A percentile compares a stretch with the other conserved stretches of the same genome.
Evolutionary conservation across 2,113 vertebrate species (phyloP).

Genomic region (Eublepharis macularius): DNA sequence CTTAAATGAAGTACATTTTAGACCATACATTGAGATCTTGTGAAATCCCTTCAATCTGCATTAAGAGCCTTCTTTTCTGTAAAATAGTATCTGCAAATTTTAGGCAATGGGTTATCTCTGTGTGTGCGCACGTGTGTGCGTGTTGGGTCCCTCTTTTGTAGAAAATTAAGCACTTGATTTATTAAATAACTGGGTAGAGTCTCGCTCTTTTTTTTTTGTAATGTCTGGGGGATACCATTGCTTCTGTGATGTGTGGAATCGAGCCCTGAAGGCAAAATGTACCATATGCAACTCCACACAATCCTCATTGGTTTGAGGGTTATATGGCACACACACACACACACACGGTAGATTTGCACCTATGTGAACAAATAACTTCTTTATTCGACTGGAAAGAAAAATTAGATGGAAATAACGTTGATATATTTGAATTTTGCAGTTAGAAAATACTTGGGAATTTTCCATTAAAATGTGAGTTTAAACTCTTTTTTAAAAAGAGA

Average conservation of each 20-base stretch:
- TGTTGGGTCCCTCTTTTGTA: constrained; percentile 41
- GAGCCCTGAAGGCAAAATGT: background rate
- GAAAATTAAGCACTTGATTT: constrained; percentile 5
- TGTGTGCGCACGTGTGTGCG: too few relatives aligned
- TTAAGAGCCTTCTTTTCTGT: background rate
- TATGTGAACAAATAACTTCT: background rate
- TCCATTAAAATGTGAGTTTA: constrained; percentile 35
- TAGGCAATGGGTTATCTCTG: constrained; percentile 35
- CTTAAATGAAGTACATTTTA: constrained; percentile 6
- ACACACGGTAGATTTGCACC: background rate
- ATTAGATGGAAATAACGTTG: constrained; percentile 34
- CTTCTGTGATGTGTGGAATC: background rate
- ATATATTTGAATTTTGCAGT: constrained; percentile 15
- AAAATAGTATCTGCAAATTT: constrained; percentile 25
- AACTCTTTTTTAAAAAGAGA: constrained; percentile 36
- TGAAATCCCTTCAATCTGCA: background rate
- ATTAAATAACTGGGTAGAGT: background rate
- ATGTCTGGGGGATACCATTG: background rate
- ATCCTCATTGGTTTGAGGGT: background rate
- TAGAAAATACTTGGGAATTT: constrained; percentile 49
- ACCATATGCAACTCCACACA: background rate
- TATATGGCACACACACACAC: background rate
- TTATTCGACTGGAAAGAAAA: background rate
- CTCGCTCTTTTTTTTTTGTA: background rate
- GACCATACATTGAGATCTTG: background rate